Percentiles rank a stretch among this genome's conserved stretches.
Evolutionary conservation across 2,113 vertebrate genomes (phyloP).

Genomic region (Jaculus jaculus): DNA sequence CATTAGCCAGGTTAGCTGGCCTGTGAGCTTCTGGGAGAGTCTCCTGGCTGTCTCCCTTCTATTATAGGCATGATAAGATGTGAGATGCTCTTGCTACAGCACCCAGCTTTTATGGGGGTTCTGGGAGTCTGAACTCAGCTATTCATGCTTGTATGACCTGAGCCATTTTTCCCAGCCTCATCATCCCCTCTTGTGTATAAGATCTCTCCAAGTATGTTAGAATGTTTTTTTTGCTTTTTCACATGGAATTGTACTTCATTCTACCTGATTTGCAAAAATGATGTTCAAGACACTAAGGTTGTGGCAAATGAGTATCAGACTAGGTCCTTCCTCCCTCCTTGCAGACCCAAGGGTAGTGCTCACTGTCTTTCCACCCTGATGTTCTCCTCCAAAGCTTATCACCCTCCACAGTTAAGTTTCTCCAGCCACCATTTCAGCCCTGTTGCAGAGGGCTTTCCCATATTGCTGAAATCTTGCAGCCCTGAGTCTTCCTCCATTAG

Average conservation of each 20-base stretch:
- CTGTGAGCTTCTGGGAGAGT: too few relatives aligned
- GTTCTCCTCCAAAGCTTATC: neutral
- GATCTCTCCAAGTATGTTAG: neutral
- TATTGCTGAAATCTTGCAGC: neutral
- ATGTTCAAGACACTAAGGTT: neutral
- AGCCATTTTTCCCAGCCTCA: too few relatives aligned
- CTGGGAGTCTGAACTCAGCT: too few relatives aligned
- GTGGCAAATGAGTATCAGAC: neutral
- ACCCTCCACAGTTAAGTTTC: neutral
- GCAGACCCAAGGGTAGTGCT: neutral
- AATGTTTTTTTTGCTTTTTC: neutral
- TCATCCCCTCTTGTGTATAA: neutral
- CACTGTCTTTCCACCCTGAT: too few relatives aligned
- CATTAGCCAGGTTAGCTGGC: too few relatives aligned
- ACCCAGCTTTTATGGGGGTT: too few relatives aligned
- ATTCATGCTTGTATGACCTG: too few relatives aligned
- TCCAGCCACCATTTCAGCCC: neutral
- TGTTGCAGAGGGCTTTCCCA: neutral
- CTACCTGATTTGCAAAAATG: neutral
- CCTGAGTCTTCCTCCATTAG: neutral
- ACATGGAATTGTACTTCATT: conserved; percentile 12
- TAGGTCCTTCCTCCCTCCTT: neutral
- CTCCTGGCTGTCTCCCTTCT: too few relatives aligned
- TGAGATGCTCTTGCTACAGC: too few relatives aligned
- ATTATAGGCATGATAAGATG: too few relatives aligned